Evolutionary conservation across 2,113 vertebrate genomes (phyloP), one percentile per base, ranked within the genome.

Genomic region (Pardalotus punctatus): DNA sequence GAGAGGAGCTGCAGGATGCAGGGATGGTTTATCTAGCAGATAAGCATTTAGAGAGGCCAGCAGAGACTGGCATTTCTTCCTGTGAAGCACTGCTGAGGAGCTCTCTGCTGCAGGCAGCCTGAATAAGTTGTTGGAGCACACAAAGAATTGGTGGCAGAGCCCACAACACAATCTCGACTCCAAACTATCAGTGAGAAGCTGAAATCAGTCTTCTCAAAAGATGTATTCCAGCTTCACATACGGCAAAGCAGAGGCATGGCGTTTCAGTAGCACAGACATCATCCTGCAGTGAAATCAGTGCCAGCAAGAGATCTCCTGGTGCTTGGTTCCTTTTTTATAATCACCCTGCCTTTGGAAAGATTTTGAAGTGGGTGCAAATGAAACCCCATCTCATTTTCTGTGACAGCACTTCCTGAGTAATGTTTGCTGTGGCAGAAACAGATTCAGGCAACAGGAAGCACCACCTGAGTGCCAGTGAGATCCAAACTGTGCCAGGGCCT

Each of bases 401-500:
- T 86, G 40, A 14, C 33, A 77, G 10, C 21, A 5, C 5, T 62
- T 43, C 14, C 10, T 73, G 19, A 87, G 29, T 50, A 10, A 29
- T 48, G 4, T 51, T 14, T 2, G 0, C 42, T 43, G 24, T 33
- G 47, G 15, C 25, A 65, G 42, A 33, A 88, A 27, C 6, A 36
- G n/a, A 62, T 36, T 54, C 23, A 74, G 43, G 27, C 33, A 64
- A 33, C 8, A 66, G 22, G 47, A 91, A 61, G 3, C 15, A 53
- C 24, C 3, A 4, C 9, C 28, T 50, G 25, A 36, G 12, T 35
- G 15, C 29, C 50, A 7, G 24, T n/a, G 69, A 87, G 17, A 79
- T 33, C 12, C 35, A 58, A 0, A 7, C 5, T 58, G 15, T 38
- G 45, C 23, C 43, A 38, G 0, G 1, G 51, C 33, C 58, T 51